Evolutionary conservation across 2,888 invertebrate species (phyloP).

Genomic region (Sepiola atlantica): DNA sequence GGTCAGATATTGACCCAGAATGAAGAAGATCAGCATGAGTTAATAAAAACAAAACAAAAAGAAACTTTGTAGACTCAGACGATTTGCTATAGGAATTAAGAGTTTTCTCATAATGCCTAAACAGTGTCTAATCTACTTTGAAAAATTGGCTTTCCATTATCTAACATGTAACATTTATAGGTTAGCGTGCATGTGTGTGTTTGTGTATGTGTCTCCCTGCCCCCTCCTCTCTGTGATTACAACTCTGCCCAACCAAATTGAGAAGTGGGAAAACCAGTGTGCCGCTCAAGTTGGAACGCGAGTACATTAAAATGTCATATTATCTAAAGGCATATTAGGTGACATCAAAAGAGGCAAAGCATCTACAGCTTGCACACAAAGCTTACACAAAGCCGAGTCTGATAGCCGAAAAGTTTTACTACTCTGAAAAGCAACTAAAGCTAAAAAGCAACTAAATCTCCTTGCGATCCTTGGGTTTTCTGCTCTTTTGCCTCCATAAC

Average conservation of each 20-base stretch:
- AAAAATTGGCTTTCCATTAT: background rate
- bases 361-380: background rate
- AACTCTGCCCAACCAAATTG: background rate
- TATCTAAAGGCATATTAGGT: constrained; percentile 20
- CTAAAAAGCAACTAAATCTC: background rate
- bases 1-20: background rate
- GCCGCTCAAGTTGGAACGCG: background rate
- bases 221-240: background rate
- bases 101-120: background rate
- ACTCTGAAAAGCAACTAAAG: background rate
- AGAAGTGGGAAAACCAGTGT: background rate
- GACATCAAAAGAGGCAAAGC: background rate
- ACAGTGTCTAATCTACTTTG: background rate
- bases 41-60: background rate
- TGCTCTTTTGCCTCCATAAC: background rate
- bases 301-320: constrained; percentile 20
- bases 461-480: background rate
- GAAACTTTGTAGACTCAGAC: background rate
- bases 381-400: background rate
- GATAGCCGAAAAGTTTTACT: background rate
- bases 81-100: background rate
- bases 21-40: background rate
- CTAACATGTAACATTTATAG: background rate
- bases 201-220: no score
- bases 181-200: no score